Evolutionary conservation across 2,797 vertebrate genomes (phyloP), one percentile per base, ranked within the genome.

Genomic region (Coendou prehensilis): DNA sequence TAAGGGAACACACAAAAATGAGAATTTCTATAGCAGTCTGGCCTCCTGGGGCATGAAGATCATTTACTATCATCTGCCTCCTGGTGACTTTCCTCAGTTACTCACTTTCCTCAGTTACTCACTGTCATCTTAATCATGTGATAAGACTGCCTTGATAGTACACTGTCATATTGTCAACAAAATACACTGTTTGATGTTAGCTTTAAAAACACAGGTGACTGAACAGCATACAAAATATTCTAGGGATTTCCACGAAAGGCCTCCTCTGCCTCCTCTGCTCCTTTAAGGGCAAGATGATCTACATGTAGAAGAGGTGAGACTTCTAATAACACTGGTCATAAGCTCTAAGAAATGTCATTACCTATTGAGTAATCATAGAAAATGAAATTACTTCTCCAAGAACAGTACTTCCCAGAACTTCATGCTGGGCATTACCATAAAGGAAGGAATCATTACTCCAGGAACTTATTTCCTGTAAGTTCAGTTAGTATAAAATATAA

Each of bases 321-420:
- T 22, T 22, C n/a, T 22, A 2, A 76, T 95, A 50, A 9, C n/a
- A 71, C 9, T 33, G 89, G 26, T n/a, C 13, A 83, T n/a, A 17
- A 89, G 30, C 30, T 50, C 80, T 87, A 71, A 85, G 59, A n/a
- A 94, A 81, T 71, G 78, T 63, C n/a, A 84, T 4, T 57, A 37
- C 3, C 15, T 81, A 26, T 67, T 37, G 6, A 81, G 33, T 50
- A 52, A 85, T 91, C 84, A 87, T 3, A 83, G 50, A 91, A 95
- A 95, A 93, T 64, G n/a, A 94, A 93, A 91, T 57, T 23, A 41
- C 50, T 92, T 89, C 50, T 93, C 61, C 15, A 56, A 80, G 57
- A 97, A 54, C 61, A 90, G 22, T 23, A 73, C 37, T 97, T 92
- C 89, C 47, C 20, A 87, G 59, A 82, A 67, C 20, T 64, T 63